Evolutionary conservation across 2,113 vertebrate genomes (phyloP), one percentile per base, ranked within the genome.

Genomic region (Procavia capensis): DNA sequence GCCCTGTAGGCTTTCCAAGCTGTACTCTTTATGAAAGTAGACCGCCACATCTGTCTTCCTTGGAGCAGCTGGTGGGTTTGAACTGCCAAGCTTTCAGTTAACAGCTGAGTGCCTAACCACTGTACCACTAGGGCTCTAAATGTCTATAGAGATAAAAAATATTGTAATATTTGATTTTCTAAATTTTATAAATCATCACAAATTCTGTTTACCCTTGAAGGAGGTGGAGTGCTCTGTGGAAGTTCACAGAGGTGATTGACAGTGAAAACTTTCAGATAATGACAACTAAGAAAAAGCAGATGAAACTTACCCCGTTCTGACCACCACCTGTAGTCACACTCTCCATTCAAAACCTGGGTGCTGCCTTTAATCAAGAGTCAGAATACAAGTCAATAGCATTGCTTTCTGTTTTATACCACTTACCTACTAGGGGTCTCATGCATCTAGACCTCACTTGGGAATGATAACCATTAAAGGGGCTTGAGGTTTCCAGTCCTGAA

Each of bases 151-250:
- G 14, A 29, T 63, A 88, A 0, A 68, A 90, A 96, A 90, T 90
- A 84, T 3, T 88, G 6, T 88, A 72, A 92, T 79, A 90, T 90
- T 95, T 93, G 7, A 88, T 83, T 90, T 78, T 9, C 3, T 90
- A 61, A 90, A 47, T 87, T 91, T 95, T 82, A 68, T 3, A 85
- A 82, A 85, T 57, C 43, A 81, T 41, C 9, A 70, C 25, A 80
- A 89, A 84, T 50, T 11, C 9, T 75, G 54, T 5, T 61, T 81
- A 45, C 17, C 70, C 19, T 76, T 89, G 41, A 93, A 22, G 39
- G 41, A 54, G 22, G 2, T 80, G 20, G 9, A 4, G 10, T 50
- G 39, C 43, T 47, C 0, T 78, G 9, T 88, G 31, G 31, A 91
- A 59, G 29, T 39, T 20, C 17, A 24, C 41, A 75, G 17, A 93